phyloP scores from a whole-genome alignment of 2,113 vertebrate species.

The Podarcis raffonei region DNA sequence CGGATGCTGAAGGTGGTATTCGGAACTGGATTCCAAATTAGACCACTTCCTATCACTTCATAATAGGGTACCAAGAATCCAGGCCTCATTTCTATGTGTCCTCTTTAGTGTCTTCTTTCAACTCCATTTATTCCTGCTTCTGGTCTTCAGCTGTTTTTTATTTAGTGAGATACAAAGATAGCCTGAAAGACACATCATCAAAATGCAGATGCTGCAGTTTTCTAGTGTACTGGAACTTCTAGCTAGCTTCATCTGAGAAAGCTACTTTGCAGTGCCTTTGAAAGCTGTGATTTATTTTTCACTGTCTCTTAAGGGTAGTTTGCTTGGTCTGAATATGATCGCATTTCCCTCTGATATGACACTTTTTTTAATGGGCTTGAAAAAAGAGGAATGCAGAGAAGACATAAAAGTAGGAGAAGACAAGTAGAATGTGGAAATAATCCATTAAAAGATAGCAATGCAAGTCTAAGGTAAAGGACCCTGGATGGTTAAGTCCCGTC shows the following conservation, averaged over 20 bases:
- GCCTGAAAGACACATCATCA: constrained; percentile 1
- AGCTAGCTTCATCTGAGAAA: constrained; percentile 28
- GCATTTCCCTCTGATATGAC: not conserved
- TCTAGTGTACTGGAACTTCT: not conserved
- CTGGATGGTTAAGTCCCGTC: too few species aligned
- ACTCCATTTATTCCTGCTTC: not conserved
- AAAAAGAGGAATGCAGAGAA: not conserved
- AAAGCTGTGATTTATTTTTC: not conserved
- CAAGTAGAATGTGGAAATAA: not conserved
- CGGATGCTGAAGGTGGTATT: not conserved
- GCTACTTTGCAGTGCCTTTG: not conserved
- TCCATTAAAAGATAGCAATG: too few species aligned
- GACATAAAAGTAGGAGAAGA: not conserved
- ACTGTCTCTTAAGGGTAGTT: not conserved
- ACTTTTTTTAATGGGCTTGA: not conserved
- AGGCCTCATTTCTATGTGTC: not conserved
- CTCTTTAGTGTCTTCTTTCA: not conserved
- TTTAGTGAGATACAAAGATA: constrained; percentile 11
- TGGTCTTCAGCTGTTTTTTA: not conserved
- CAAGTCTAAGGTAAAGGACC: too few species aligned
- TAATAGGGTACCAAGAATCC: not conserved
- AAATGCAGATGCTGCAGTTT: constrained; percentile 15
- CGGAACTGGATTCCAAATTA: not conserved
- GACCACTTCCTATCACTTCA: not conserved
- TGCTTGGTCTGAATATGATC: not conserved